Evolutionary conservation across 2,888 invertebrate genomes (phyloP), one percentile per base, ranked within the genome.

Genomic region (Lasioglossum calceatum): DNA sequence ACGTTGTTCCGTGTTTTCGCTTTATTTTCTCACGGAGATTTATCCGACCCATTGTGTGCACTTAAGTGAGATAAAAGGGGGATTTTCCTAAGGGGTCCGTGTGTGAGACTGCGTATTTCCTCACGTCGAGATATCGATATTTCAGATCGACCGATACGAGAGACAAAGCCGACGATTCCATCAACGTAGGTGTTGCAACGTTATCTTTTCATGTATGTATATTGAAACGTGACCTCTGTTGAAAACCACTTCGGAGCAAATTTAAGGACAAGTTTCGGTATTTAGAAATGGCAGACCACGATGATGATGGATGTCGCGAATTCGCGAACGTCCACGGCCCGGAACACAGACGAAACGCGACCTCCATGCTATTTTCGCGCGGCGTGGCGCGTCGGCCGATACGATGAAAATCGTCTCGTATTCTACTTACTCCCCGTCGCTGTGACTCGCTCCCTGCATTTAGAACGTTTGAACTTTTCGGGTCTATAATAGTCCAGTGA

Each of bases 281-380:
- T 2, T 10, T 0, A 4, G 82, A n/a, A 58, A 16, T 19, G 67
- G 16, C 19, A 39, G 8, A 70, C 12, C 39, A 10, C 39, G 70
- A 32, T 19, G 64, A 36, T 19, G 67, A 67, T 32, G 27, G 54
- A 64, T 36, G 3, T 58, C 23, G 64, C n/a, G 44, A 85, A 71
- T 71, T 77, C 27, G 19, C 67, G 36, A 71, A 14, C 12, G 47
- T 16, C 67, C 47, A n/a, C 14, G 27, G 8, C 10, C 4, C 61
- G 54, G 10, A 82, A 67, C n/a, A 42, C 47, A 77, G 61, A 47
- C 67, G 19, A 14, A 58, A 42, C 42, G 44, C 73, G 88, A 82
- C 78, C 87, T 79, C 82, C 74, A 70, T 61, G 74, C 88, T 88
- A 87, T 88, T 88, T 87, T 85, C 44, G 82, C 77, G 14, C 16